Evolutionary conservation across 2,113 vertebrate genomes (phyloP).

Genomic region (Esox niger): DNA sequence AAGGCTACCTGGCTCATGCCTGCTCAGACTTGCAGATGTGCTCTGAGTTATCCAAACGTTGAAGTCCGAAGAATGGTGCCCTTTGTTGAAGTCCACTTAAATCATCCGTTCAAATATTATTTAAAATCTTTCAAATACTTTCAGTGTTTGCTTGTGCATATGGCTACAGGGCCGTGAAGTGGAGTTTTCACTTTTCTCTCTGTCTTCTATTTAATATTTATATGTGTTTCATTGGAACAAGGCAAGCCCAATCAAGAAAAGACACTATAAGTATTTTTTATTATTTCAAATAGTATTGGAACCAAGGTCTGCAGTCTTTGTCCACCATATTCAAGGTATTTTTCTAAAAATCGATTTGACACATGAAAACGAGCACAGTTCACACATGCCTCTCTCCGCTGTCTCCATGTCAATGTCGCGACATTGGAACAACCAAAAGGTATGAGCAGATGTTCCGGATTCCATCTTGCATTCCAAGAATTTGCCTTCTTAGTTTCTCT

Average conservation of each 20-base stretch:
- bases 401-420: conserved; percentile 26
- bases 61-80: neutral
- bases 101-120: neutral
- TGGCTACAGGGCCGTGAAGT: too few species aligned
- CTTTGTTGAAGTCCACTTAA: neutral
- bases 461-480: conserved; percentile 38
- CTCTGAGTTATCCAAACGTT: neutral
- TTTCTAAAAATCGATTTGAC: conserved; percentile 3
- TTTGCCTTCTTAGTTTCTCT: conserved; percentile 30
- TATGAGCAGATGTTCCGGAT: conserved; percentile 39
- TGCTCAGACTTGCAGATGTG: neutral
- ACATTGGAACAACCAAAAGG: neutral
- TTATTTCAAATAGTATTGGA: neutral
- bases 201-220: too few species aligned
- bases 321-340: conserved; percentile 3
- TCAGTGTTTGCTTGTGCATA: too few species aligned
- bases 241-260: too few species aligned
- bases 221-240: too few species aligned
- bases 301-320: neutral
- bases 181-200: too few species aligned
- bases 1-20: neutral
- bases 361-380: conserved; percentile 25
- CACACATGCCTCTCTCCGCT: conserved; percentile 37
- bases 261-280: too few species aligned
- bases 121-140: too few species aligned